These are phyloP conservation scores for Noctua comes DNA, from an alignment of 2,888 invertebrate genomes.

Conservation along the genomic window DNA sequence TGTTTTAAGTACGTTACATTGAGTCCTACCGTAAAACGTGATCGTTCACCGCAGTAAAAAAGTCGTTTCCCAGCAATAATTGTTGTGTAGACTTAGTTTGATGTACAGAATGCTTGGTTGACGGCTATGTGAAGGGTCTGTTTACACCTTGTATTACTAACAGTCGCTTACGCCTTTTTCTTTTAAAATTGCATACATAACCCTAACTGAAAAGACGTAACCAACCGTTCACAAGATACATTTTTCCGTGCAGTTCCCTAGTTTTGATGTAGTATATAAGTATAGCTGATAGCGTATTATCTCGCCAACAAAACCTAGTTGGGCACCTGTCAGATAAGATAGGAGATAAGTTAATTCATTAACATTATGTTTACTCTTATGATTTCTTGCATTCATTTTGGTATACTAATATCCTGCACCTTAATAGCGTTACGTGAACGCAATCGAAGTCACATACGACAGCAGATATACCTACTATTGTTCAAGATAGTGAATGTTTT, in stretches of 20 bases:
- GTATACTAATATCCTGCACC: conserved; percentile 17
- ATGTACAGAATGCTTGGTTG: too few species aligned
- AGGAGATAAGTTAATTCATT: conserved; percentile 52
- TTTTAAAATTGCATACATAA: background rate
- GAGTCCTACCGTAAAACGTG: too few species aligned
- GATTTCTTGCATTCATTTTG: conserved; percentile 30
- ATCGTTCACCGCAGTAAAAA: too few species aligned
- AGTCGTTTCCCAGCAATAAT: too few species aligned
- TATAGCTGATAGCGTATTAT: conserved; percentile 32
- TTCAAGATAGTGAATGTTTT: background rate
- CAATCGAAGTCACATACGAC: background rate
- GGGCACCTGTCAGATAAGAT: conserved; percentile 58
- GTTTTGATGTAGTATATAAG: conserved; percentile 24
- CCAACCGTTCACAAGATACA: background rate
- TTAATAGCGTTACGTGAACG: background rate
- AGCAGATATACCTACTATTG: background rate
- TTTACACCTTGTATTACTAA: too few species aligned
- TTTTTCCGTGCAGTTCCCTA: conserved; percentile 12
- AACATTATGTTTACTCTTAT: conserved; percentile 40
- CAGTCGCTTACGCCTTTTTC: too few species aligned
- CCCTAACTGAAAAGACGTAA: conserved; percentile 12
- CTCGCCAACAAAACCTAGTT: conserved; percentile 42
- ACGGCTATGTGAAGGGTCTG: too few species aligned
- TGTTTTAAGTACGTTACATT: too few species aligned
- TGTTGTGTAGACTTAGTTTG: too few species aligned